Evolutionary conservation across 2,113 vertebrate species (phyloP).

Genomic region (Cyphomyrus discorhynchus): DNA sequence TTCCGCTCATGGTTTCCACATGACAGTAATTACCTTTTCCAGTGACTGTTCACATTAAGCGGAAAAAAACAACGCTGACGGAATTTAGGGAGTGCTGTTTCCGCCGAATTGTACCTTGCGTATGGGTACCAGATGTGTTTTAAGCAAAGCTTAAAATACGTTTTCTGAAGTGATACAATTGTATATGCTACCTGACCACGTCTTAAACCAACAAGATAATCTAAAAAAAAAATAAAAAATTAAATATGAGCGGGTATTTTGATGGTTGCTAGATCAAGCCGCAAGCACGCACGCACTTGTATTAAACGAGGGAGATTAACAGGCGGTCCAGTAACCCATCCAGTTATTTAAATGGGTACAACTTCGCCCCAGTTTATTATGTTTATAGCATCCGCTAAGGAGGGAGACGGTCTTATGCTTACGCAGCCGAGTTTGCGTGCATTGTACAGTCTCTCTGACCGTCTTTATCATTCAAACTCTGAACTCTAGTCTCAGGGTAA

Average conservation of each 20-base stretch:
- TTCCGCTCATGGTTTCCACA: neutral
- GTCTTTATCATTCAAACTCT: neutral
- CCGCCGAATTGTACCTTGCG: neutral
- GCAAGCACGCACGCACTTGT: neutral
- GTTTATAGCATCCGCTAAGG: neutral
- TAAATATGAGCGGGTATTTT: neutral
- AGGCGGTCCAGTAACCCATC: neutral
- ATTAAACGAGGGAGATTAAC: neutral
- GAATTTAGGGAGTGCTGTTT: neutral
- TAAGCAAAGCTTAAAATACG: neutral
- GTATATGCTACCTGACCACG: neutral
- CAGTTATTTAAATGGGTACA: neutral
- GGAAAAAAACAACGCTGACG: neutral
- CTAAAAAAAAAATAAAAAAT: neutral
- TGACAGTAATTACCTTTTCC: conserved; percentile 3
- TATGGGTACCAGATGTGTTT: neutral
- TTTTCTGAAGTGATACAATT: neutral
- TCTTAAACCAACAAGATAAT: neutral
- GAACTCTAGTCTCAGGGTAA: neutral
- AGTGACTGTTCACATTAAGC: neutral
- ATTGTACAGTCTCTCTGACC: neutral
- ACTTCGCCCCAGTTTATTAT: neutral
- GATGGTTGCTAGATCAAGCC: neutral
- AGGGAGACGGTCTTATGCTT: neutral
- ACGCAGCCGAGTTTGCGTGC: neutral